Evolutionary conservation across 35 echinoderm and acorn worm species (phyloP).

Genomic region (Holothuria glaberrima): DNA sequence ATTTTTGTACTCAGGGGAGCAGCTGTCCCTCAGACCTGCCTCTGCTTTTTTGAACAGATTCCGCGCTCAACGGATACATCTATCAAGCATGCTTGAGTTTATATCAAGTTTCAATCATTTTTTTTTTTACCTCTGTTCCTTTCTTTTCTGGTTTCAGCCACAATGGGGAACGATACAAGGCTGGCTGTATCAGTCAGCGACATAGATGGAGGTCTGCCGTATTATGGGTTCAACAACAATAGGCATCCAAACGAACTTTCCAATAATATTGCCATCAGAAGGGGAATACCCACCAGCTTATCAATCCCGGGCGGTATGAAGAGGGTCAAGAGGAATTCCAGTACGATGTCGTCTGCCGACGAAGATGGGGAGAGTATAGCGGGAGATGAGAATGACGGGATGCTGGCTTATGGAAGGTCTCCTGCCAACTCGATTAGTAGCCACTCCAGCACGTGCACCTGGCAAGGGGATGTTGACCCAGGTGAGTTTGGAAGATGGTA

Average conservation of each 20-base stretch:
- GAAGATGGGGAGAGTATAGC: conserved; percentile 89
- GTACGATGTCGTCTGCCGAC: conserved; percentile 86
- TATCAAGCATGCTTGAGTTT: no score
- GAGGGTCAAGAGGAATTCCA: conserved; percentile 94
- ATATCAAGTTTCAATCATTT: neutral
- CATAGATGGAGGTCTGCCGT: conserved; percentile 56
- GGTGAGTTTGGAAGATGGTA: conserved; percentile 32
- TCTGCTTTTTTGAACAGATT: no score
- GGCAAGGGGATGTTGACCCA: conserved; percentile 96
- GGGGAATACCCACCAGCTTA: conserved; percentile 36
- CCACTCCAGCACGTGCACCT: conserved; percentile 90
- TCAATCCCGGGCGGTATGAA: conserved; percentile 66
- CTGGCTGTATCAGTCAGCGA: conserved; percentile 46
- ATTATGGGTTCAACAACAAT: conserved; percentile 81
- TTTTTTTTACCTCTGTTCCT: neutral
- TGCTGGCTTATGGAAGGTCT: conserved; percentile 82
- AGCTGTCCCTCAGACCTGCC: no score
- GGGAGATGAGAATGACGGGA: conserved; percentile 81
- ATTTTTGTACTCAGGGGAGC: no score
- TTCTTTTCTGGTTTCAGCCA: conserved; percentile 25
- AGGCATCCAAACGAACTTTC: conserved; percentile 35
- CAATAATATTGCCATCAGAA: conserved; percentile 63
- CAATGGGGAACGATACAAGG: conserved; percentile 52
- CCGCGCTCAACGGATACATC: no score
- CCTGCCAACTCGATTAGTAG: conserved; percentile 90